phyloP scores from a whole-genome alignment of 2,113 vertebrate species.

The Plotosus lineatus region DNA sequence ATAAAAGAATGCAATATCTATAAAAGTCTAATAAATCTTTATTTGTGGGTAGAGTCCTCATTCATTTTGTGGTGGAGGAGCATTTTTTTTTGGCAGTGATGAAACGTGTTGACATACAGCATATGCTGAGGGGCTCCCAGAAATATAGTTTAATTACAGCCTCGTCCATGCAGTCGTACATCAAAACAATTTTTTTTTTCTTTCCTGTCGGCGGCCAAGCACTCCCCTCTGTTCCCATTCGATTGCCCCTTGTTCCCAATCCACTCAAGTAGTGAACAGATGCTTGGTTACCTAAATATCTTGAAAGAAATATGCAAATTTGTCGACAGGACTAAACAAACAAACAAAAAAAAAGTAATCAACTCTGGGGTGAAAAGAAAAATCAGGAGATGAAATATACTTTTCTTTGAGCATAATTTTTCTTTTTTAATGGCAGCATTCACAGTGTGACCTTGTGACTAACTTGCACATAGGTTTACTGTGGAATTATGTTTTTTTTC shows the following conservation, averaged over 20 bases:
- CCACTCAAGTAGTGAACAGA: slow-evolving; percentile 26
- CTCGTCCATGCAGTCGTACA: slow-evolving; percentile 56
- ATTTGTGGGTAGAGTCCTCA: slow-evolving; percentile 57
- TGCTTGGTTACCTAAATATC: slow-evolving; percentile 26
- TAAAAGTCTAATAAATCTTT: slow-evolving; percentile 63
- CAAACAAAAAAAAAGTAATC: not conserved
- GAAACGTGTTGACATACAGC: slow-evolving; percentile 61
- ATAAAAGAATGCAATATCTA: slow-evolving; percentile 39
- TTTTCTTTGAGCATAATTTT: not conserved
- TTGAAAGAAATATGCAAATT: slow-evolving; percentile 1
- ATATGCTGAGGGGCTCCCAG: slow-evolving; percentile 55
- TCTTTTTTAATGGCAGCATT: not conserved
- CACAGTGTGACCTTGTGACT: not conserved
- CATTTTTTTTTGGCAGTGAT: slow-evolving; percentile 63
- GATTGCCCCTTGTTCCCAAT: slow-evolving; percentile 14
- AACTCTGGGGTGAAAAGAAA: not conserved
- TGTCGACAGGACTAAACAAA: not conserved
- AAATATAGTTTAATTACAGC: slow-evolving; percentile 66
- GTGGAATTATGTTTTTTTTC: not conserved
- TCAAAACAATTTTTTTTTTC: slow-evolving; percentile 53
- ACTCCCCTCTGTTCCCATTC: not conserved
- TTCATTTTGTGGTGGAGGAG: slow-evolving; percentile 57
- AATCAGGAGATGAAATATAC: not conserved
- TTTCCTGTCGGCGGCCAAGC: slow-evolving; percentile 21
- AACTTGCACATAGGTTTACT: not conserved